Base-by-base conservation (phyloP, 2,888 invertebrate species). In the Tuberolachnus salignus region DNA sequence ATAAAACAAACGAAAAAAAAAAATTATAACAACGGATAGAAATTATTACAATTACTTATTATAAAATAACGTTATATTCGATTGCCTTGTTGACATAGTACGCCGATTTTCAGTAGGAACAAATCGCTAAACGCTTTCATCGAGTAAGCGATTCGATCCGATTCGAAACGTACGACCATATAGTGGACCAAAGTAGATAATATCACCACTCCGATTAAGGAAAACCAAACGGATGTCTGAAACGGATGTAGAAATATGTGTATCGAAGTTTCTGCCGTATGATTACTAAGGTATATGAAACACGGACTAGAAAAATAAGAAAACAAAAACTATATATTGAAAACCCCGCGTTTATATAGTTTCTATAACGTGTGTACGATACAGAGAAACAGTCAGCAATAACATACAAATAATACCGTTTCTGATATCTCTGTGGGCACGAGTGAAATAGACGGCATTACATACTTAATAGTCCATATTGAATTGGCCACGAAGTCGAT, bases 61-160 rank as follows among this genome's bases (percentile, higher is more conserved):
- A 11, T 21, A 55, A 10, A 55, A 21, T 19, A 2, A 53, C n/a
- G n/a, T 19, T 53, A 53, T 11, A n/a, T 53, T 53, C n/a, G n/a
- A 23, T 57, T 80, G 78, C 81, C 81, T 81, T 82, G 81, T 55
- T 82, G 81, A 49, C 78, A 81, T 16, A 80, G 53, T 2, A 81
- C 70, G 19, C 71, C 72, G 8, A 80, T 64, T 57, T 81, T 78
- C 9, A 81, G 14, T 23, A 82, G 64, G 3, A 82, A 16, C 55
- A 73, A 70, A 46, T 81, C 80, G 51, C 81, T 81, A 67, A 81
- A 80, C 10, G 53, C 53, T 42, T 26, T 78, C 21, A 59, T 1
- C 16, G 16, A 4, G 9, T 51, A 34, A 16, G 6, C 6, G 6
- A 4, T 61, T 73, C 16, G 59, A 23, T 49, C 16, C 1, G 69